Evolutionary conservation across 2,888 invertebrate genomes (phyloP), one percentile per base, ranked within the genome.

Genomic region (Eupithecia vulgata): DNA sequence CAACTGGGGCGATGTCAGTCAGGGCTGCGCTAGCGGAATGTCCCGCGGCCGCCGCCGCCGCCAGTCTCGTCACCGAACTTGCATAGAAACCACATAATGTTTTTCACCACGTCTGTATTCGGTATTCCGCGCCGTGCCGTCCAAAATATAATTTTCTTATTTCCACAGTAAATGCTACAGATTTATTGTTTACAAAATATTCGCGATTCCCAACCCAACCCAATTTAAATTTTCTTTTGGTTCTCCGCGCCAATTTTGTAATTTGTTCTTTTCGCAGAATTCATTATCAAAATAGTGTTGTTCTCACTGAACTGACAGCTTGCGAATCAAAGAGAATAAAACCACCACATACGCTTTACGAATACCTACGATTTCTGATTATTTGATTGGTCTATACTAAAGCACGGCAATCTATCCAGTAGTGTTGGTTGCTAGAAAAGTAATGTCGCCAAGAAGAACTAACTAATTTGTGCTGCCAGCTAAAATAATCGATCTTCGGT

Each of bases 1-100:
- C 94, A 92, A 91, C 90, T 91, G 90, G 91, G 90, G 88, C 93
- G 93, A 90, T 90, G 91, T 89, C 92, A 90, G 90, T 89, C 91
- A 93, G 95, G 92, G 93, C 93, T 92, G 94, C 91, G 94, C 92
- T 90, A 90, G 87, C 90, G 91, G 92, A 91, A 90, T 91, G 92
- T 87, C 91, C 85, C 86, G 86, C 84, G 82, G 82, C 81, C 82
- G 82, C 77, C 77, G 80, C 81, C 75, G 80, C 81, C 75, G 82
- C 79, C 66, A 69, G 74, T 76, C 79, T 75, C 72, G 75, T 78
- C 79, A 80, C 75, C 76, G 74, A 74, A 66, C 72, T 71, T 64
- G 69, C 72, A 76, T 68, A 69, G 69, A 71, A 73, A 78, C 57
- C 73, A 76, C 69, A 74, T 74, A 67, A 40, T 66, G 42, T 69